Conservation (phyloP, 2,888 invertebrate genomes). For the Lasioglossum leucozonium region DNA sequence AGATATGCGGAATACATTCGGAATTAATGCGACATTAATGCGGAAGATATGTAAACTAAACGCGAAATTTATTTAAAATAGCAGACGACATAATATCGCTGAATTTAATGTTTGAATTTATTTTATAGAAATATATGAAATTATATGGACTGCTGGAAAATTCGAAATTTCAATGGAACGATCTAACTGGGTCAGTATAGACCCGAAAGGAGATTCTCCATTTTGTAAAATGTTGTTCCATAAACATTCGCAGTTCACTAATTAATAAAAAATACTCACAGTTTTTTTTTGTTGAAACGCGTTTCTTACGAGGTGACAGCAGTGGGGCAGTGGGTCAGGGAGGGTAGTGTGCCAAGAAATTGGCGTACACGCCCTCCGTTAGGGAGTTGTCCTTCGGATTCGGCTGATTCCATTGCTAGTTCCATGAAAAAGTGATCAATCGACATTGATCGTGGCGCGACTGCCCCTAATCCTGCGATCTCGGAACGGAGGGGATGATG, state of each 20-base stretch:
- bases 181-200: no score
- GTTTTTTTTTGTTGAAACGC: background rate
- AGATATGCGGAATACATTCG: background rate
- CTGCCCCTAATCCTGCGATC: constrained; percentile 34
- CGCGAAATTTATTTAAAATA: background rate
- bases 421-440: background rate
- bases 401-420: background rate
- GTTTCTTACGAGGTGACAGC: background rate
- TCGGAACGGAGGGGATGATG: constrained; percentile 11
- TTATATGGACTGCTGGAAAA: no score
- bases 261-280: no score
- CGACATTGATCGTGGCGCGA: background rate
- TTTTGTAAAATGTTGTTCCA: background rate
- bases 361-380: background rate
- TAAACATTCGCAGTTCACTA: background rate
- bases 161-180: no score
- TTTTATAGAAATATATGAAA: no score
- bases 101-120: no score
- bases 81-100: no score
- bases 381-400: background rate
- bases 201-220: background rate
- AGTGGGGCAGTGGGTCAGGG: constrained; percentile 3
- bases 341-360: background rate
- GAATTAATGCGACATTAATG: background rate
- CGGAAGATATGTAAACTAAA: background rate